A percentile compares a stretch with the other conserved stretches of the same genome.
Evolutionary conservation across 92 coral and sea anemone species (phyloP).

Genomic region (Siderastrea radians): DNA sequence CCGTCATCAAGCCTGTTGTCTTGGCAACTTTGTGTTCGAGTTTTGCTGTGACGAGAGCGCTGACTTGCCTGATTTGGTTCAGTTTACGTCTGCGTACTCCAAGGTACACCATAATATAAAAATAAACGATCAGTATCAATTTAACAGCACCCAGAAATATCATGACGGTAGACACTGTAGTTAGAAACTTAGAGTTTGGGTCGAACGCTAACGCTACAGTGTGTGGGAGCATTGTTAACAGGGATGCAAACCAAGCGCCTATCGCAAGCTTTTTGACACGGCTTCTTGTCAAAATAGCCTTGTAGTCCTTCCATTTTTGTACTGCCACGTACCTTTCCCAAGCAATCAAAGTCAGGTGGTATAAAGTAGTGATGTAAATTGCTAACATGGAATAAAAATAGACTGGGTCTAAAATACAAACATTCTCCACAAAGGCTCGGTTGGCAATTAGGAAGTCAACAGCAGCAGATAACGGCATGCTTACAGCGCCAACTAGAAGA

Average conservation of each 20-base stretch:
- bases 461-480: not conserved
- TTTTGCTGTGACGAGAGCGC: not conserved
- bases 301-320: too few relatives aligned
- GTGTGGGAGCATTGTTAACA: too few relatives aligned
- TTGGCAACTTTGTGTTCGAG: not conserved
- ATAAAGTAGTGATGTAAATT: too few relatives aligned
- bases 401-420: not conserved
- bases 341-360: too few relatives aligned
- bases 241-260: too few relatives aligned
- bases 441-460: not conserved
- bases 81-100: slow-evolving; percentile 1
- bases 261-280: too few relatives aligned
- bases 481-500: not conserved
- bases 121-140: not conserved
- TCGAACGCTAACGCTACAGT: too few relatives aligned
- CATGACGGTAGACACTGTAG: too few relatives aligned
- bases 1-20: not conserved
- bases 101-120: not conserved
- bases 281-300: too few relatives aligned
- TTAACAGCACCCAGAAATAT: too few relatives aligned
- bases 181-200: too few relatives aligned
- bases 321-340: too few relatives aligned
- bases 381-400: not conserved
- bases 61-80: not conserved
- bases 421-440: not conserved